Evolutionary conservation across 2,113 vertebrate species (phyloP), one percentile per base, ranked within the genome.

Genomic region (Burhinus bistriatus): DNA sequence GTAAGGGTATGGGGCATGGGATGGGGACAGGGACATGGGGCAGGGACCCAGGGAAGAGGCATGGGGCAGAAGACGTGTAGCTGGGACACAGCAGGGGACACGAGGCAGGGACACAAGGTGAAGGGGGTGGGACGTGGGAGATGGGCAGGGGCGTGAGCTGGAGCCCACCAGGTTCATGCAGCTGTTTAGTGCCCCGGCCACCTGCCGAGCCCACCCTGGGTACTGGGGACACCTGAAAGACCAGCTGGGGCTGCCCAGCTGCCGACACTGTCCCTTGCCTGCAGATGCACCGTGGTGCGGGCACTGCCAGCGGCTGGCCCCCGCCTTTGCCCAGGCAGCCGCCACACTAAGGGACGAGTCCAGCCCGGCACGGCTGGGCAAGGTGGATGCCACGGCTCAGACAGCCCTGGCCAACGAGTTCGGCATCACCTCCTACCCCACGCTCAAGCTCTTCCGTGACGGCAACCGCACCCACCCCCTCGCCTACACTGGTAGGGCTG

Each of bases 241-340:
- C 32, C 12, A 10, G 4, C 26, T 4, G 2, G 51, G 9, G 7
- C 27, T 57, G 86, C 49, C 68, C 77, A 5, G 0, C 19, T 3
- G 0, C 18, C 15, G 6, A 11, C 0, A 2, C 73, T 30, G 73
- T 83, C 64, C 62, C 76, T 36, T 71, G 27, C 65, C 69, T 45
- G 4, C 93, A 99, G 99, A 99, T 0, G 99, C 99, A 1, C 99
- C 99, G 0, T 99, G 99, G 99, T 99, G 99, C 6, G 97, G 98
- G 42, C 99, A 99, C 97, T 99, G 99, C 82, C 95, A 96, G 90
- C 96, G 42, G 1, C 89, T 99, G 90, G 99, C 99, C 66, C 99
- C 99, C 0, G 72, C 98, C 57, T 99, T 98, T 6, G 96, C 98
- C 8, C 97, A 98, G 85, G 99, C 98, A 0, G 99, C 99, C 0